Evolutionary conservation across 2,888 invertebrate genomes (phyloP).

Genomic region (Proisotoma minuta): DNA sequence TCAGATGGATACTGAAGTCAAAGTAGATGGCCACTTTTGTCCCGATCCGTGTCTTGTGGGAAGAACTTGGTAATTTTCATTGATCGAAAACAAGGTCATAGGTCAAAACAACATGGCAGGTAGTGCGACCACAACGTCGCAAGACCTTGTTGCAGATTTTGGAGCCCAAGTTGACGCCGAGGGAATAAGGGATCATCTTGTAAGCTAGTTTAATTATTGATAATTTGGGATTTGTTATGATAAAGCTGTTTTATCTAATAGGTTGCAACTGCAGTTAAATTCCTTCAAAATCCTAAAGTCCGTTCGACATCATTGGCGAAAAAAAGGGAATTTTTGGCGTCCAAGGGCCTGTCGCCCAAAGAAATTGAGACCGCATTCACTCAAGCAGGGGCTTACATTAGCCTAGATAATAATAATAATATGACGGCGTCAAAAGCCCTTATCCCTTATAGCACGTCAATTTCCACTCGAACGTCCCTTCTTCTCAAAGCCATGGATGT

Average conservation of each 20-base stretch:
- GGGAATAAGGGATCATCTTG: conserved; percentile 36
- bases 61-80: too few relatives aligned
- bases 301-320: conserved; percentile 68
- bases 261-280: conserved; percentile 80
- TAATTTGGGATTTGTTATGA: conserved; percentile 23
- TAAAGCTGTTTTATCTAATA: conserved; percentile 51
- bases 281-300: conserved; percentile 80
- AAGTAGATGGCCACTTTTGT: too few relatives aligned
- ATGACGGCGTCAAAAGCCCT: conserved; percentile 9
- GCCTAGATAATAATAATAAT: conserved; percentile 36
- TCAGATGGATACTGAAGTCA: too few relatives aligned
- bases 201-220: conserved; percentile 13
- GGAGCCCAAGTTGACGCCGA: neutral
- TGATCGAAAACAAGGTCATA: too few relatives aligned
- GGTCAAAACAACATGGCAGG: too few relatives aligned
- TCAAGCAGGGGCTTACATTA: conserved; percentile 54
- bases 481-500: conserved; percentile 58
- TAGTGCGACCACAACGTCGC: too few relatives aligned
- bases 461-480: conserved; percentile 31
- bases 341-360: conserved; percentile 69
- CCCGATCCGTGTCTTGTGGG: too few relatives aligned
- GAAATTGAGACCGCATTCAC: conserved; percentile 73
- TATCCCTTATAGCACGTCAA: neutral
- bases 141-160: neutral
- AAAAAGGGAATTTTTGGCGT: conserved; percentile 71